Conservation (phyloP, 2,797 vertebrate genomes). For the Protosalanx chinensis region DNA sequence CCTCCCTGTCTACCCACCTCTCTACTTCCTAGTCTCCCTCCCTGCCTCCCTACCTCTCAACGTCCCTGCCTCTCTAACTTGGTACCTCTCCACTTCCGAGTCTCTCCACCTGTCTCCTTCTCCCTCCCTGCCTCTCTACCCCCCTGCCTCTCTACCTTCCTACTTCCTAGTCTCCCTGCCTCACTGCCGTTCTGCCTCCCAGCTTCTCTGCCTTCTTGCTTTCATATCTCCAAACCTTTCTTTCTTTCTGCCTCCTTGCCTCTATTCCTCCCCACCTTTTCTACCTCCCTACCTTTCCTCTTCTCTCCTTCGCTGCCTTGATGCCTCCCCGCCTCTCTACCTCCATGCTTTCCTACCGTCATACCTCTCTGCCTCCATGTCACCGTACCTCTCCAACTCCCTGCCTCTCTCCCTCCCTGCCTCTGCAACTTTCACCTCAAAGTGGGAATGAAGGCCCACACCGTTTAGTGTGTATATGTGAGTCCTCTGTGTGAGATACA, state of each 20-base stretch:
- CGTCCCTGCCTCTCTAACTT: background rate
- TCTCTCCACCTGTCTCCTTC: no score
- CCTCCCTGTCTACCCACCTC: background rate
- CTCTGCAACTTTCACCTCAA: background rate
- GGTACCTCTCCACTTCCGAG: no score
- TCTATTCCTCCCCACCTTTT: background rate
- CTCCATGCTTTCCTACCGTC: background rate
- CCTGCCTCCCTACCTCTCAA: background rate
- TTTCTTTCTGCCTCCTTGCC: background rate
- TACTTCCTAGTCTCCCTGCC: no score
- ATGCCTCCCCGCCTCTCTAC: background rate
- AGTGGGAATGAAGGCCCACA: background rate
- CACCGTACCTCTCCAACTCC: background rate
- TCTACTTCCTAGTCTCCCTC: no score
- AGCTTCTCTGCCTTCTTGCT: no score
- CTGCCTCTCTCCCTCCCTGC: background rate
- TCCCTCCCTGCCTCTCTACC: background rate
- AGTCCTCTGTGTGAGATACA: slow-evolving; percentile 6
- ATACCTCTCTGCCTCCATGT: background rate
- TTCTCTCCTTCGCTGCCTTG: background rate
- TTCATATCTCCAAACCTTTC: no score
- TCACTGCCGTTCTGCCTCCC: no score
- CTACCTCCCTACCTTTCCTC: background rate
- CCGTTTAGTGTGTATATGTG: background rate
- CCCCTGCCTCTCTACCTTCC: no score